A percentile compares a stretch with the other conserved stretches of the same genome.
Conservation (phyloP, 2,888 invertebrate species). For the Calameuta pallipes region DNA sequence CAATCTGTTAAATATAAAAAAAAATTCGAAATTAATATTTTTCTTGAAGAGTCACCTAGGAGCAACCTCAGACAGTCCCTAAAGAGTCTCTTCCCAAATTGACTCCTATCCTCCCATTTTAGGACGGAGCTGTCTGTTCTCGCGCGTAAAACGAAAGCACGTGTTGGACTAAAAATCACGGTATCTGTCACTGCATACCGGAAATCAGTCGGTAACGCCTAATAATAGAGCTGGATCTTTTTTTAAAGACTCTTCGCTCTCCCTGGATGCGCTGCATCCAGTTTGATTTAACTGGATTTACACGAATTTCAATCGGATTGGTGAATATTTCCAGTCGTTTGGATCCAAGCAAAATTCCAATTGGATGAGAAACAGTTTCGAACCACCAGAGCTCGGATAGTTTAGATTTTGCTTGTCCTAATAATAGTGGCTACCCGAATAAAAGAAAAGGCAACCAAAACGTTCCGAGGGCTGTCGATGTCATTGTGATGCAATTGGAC, state of each 20-base stretch:
- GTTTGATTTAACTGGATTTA: neutral
- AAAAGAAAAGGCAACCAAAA: neutral
- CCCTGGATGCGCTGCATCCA: neutral
- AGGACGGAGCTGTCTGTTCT: neutral
- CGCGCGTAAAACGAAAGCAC: neutral
- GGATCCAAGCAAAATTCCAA: neutral
- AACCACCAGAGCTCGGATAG: neutral
- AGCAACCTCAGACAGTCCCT: neutral
- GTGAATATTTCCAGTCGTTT: neutral
- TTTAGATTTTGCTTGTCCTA: neutral
- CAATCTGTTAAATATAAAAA: constrained; percentile 35
- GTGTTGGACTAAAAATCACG: neutral
- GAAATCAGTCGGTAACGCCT: neutral
- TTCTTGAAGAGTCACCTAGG: neutral
- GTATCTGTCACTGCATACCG: constrained; percentile 1
- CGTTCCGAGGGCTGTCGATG: neutral
- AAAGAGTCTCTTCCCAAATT: neutral
- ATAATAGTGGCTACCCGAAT: neutral
- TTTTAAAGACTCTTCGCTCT: neutral
- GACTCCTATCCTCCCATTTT: neutral
- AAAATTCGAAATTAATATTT: constrained; percentile 5
- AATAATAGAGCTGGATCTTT: neutral
- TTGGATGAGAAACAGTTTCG: neutral
- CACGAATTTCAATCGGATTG: neutral
- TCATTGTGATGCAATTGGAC: neutral